Conservation (phyloP, 2,113 vertebrate genomes). For the Odontesthes bonariensis region DNA sequence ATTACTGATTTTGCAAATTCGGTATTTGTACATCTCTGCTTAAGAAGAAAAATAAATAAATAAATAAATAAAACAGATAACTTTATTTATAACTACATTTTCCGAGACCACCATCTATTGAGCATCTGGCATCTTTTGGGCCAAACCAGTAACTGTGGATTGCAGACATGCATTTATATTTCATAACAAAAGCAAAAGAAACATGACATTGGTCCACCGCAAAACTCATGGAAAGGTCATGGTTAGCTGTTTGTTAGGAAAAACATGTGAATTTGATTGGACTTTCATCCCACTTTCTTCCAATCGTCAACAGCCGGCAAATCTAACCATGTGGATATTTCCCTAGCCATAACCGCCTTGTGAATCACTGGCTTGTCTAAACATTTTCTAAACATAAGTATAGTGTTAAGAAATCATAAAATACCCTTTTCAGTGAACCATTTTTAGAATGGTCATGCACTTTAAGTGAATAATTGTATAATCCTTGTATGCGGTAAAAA, state of each 20-base stretch:
- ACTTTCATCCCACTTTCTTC: slow-evolving; percentile 20
- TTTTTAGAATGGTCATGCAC: background rate
- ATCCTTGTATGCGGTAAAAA: background rate
- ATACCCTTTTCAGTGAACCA: background rate
- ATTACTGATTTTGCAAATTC: background rate
- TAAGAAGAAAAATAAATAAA: background rate
- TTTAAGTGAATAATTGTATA: background rate
- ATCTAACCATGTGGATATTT: slow-evolving; percentile 19
- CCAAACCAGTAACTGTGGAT: slow-evolving; percentile 19
- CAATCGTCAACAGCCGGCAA: slow-evolving; percentile 19
- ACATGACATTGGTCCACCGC: slow-evolving; percentile 8
- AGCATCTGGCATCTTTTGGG: background rate
- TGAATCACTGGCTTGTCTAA: slow-evolving; percentile 20
- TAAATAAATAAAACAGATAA: background rate
- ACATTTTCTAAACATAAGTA: slow-evolving; percentile 10
- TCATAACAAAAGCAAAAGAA: slow-evolving; percentile 11
- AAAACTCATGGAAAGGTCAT: slow-evolving; percentile 13
- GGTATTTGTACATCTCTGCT: too few relatives aligned
- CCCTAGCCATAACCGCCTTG: slow-evolving; percentile 2
- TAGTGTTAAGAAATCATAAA: background rate
- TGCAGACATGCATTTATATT: slow-evolving; percentile 25
- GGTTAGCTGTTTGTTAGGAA: slow-evolving; percentile 26
- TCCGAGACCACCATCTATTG: background rate
- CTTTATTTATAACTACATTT: slow-evolving; percentile 14
- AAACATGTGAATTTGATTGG: slow-evolving; percentile 26